phyloP scores from a whole-genome alignment of 2,888 invertebrate species.

The Cataglyphis altisquamis region DNA sequence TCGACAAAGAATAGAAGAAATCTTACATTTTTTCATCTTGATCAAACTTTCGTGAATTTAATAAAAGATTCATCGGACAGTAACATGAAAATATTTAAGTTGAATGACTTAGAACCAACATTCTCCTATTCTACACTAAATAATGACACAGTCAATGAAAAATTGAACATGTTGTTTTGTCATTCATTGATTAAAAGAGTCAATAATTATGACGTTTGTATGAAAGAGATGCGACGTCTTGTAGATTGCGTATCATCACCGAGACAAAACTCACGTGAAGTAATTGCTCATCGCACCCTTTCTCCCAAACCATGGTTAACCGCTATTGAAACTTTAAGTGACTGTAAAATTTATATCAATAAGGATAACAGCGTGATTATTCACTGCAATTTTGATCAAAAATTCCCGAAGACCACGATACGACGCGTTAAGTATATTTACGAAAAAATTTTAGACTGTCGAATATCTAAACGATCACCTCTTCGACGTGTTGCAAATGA shows the following conservation, averaged over 20 bases:
- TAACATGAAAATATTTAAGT: conserved; percentile 38
- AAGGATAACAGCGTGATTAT: conserved; percentile 32
- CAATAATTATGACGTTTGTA: conserved; percentile 62
- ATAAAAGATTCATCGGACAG: conserved; percentile 53
- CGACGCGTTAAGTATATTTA: conserved; percentile 64
- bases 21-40: conserved; percentile 49
- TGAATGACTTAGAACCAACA: conserved; percentile 41
- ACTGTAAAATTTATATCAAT: conserved; percentile 51
- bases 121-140: conserved; percentile 18
- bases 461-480: conserved; percentile 47
- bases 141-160: conserved; percentile 2
- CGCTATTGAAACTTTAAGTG: conserved; percentile 62
- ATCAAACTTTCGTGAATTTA: conserved; percentile 57
- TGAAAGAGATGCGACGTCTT: conserved; percentile 62
- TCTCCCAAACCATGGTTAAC: conserved; percentile 48
- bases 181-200: conserved; percentile 40
- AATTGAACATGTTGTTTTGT: conserved; percentile 67
- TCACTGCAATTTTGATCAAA: conserved; percentile 50
- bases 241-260: conserved; percentile 56
- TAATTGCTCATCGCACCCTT: not conserved
- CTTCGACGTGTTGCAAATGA: conserved; percentile 56
- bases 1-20: not conserved
- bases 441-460: conserved; percentile 53
- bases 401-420: conserved; percentile 36
- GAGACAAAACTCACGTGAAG: not conserved